Evolutionary conservation across 1,140 invertebrate genomes (phyloP).

Genomic region (Drosophila truncata): DNA sequence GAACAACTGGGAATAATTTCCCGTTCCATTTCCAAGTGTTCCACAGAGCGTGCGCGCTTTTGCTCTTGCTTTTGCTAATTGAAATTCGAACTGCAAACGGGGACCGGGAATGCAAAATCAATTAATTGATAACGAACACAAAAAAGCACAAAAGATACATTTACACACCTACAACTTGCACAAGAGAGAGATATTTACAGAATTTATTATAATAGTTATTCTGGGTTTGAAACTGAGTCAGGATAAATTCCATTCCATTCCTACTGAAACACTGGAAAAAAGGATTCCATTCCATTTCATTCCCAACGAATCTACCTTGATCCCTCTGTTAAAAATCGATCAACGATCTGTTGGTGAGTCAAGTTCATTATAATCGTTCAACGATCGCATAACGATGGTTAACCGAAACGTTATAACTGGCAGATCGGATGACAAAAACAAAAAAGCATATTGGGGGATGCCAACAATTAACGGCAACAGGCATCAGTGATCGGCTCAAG

Average conservation of each 20-base stretch:
- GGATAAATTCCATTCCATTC: neutral
- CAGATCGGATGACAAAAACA: constrained; percentile 18
- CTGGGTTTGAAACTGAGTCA: too few relatives aligned
- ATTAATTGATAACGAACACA: constrained; percentile 43
- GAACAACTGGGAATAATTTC: neutral
- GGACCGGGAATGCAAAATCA: constrained; percentile 35
- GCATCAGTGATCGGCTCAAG: constrained; percentile 46
- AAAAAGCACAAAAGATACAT: neutral
- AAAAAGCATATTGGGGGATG: neutral
- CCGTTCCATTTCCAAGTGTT: constrained; percentile 7
- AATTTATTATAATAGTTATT: neutral
- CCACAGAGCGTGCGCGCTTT: constrained; percentile 7
- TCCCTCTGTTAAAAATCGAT: constrained; percentile 2
- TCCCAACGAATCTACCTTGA: constrained; percentile 13
- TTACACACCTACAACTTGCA: neutral
- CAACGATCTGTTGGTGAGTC: constrained; percentile 20
- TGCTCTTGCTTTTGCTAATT: too few relatives aligned
- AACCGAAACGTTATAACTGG: constrained; percentile 15
- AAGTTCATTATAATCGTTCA: constrained; percentile 21
- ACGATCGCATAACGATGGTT: constrained; percentile 27
- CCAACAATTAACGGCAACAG: constrained; percentile 65
- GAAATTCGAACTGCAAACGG: constrained; percentile 59
- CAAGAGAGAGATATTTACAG: neutral
- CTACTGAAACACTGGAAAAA: neutral
- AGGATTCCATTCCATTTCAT: neutral